phyloP scores from a whole-genome alignment of 2,888 invertebrate genomes.

The Cosmopolites sordidus region DNA sequence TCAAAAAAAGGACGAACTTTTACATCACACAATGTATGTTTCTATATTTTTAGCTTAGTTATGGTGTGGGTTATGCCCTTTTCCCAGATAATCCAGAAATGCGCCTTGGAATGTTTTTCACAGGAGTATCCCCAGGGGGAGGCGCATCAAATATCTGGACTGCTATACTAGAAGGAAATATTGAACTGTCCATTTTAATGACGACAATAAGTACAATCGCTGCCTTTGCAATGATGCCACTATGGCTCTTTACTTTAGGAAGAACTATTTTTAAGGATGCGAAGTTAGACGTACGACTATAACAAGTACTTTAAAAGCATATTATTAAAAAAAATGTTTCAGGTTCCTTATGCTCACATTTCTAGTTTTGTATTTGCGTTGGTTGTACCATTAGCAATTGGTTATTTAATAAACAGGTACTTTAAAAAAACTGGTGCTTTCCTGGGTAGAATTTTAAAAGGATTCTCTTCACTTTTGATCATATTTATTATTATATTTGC shows the following conservation, averaged over 20 bases:
- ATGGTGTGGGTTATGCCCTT: slow-evolving; percentile 63
- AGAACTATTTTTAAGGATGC: slow-evolving; percentile 58
- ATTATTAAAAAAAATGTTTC: slow-evolving; percentile 47
- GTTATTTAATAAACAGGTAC: slow-evolving; percentile 52
- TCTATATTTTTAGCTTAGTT: slow-evolving; percentile 69
- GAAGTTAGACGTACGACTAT: slow-evolving; percentile 18
- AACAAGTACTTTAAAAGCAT: too few relatives aligned
- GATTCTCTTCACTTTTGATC: slow-evolving; percentile 74
- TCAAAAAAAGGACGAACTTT: too few relatives aligned
- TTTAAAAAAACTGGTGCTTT: slow-evolving; percentile 64
- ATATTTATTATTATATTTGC: slow-evolving; percentile 84
- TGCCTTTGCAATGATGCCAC: slow-evolving; percentile 85
- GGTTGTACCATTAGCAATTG: slow-evolving; percentile 71
- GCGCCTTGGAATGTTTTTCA: slow-evolving; percentile 83
- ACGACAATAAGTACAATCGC: slow-evolving; percentile 78
- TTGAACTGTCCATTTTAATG: slow-evolving; percentile 92
- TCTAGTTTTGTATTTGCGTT: slow-evolving; percentile 70
- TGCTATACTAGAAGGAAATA: slow-evolving; percentile 83
- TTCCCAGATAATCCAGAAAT: slow-evolving; percentile 67
- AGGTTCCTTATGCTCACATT: slow-evolving; percentile 75
- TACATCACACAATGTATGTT: too few relatives aligned
- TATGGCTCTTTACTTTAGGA: slow-evolving; percentile 88
- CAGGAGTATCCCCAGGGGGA: slow-evolving; percentile 87
- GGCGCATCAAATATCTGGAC: slow-evolving; percentile 98
- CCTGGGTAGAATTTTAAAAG: slow-evolving; percentile 77